Evolutionary conservation across 1,140 invertebrate species (phyloP).

Genomic region (Saxidomus purpurata): DNA sequence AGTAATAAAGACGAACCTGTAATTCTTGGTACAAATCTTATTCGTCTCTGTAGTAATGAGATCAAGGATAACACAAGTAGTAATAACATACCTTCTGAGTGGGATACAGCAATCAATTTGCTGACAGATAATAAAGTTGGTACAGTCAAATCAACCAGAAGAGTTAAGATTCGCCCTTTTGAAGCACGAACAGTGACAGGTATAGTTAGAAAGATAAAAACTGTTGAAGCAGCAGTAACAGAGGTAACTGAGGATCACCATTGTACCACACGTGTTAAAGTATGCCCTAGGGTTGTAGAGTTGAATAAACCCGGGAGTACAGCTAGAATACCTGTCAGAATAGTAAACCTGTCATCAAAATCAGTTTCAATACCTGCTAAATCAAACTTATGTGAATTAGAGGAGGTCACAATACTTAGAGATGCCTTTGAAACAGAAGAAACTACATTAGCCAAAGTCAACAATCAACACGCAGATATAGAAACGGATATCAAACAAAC

Average conservation of each 20-base stretch:
- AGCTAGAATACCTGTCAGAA: slow-evolving; percentile 26
- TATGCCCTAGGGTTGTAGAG: neutral
- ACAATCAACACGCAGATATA: neutral
- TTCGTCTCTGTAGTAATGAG: no score
- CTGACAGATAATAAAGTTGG: no score
- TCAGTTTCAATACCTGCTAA: neutral
- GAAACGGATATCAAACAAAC: neutral
- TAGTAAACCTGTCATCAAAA: slow-evolving; percentile 8
- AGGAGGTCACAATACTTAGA: slow-evolving; percentile 17
- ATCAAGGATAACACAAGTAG: no score
- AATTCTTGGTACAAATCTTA: neutral
- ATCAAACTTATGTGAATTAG: neutral
- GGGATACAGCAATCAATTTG: no score
- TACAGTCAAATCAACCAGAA: no score
- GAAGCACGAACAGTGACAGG: neutral
- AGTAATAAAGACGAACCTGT: neutral
- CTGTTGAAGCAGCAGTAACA: neutral
- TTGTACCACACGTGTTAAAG: neutral
- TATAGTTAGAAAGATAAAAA: neutral
- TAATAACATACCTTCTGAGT: no score
- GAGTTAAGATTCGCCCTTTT: no score
- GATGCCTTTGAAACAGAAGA: neutral
- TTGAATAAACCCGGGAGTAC: neutral
- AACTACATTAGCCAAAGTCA: no score
- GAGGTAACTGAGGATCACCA: neutral